Base-by-base conservation (phyloP, 2,797 vertebrate genomes). In the Cossypha polioptera region DNA sequence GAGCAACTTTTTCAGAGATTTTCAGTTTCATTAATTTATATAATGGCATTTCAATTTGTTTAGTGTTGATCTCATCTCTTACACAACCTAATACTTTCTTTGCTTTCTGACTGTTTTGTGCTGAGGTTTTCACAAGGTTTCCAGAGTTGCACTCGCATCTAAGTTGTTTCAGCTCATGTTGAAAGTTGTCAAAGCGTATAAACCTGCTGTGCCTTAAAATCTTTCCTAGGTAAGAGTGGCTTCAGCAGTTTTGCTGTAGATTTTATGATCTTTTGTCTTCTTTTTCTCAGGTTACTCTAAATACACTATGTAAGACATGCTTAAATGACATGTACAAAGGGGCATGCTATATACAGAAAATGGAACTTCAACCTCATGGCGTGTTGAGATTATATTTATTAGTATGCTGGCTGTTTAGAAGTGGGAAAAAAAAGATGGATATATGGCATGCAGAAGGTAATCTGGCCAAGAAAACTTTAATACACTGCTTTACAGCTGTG, bases 71-170 rank as follows among this genome's bases (percentile, higher is more conserved):
- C 26, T 61, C 3, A 13, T 31, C 31, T 86, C 40, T 88, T 53
- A 19, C 1, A 4, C 29, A 68, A 13, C 13, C 11, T 75, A 19
- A 38, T 33, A 31, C 8, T 21, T 43, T 26, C 38, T 82, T 61
- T 69, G 7, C 15, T 86, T 77, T 90, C 55, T 67, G 28, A 36
- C 24, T 74, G 7, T 28, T 51, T 36, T 63, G 31, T 0, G 0
- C 9, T 42, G 57, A 88, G 48, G 5, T 62, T 92, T 77, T 43
- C n/a, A 16, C 19, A 38, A 63, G 10, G 28, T 55, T 19, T 24
- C 16, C 21, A 7, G 21, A 40, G 25, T n/a, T 82, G 45, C 7
- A 3, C 16, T 48, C 1, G 0, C 3, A 6, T 66, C 4, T 10
- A 47, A 66, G 19, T 36, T 22, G 3, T 42, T 89, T 29, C 36